phyloP scores from a whole-genome alignment of 2,888 invertebrate species.

The Ferrisia virgata region DNA sequence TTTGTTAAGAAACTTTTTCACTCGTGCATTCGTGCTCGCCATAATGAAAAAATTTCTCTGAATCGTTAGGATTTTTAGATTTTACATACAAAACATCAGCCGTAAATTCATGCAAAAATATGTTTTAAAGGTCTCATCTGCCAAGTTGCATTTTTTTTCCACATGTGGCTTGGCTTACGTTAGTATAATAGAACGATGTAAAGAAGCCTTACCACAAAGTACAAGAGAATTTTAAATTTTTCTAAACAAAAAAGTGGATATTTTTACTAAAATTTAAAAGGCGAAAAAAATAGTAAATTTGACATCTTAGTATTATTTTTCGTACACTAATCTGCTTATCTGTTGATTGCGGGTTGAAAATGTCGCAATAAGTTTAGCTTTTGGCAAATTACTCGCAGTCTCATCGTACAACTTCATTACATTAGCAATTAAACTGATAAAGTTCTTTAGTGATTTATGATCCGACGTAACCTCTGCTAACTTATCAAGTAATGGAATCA shows the following conservation, averaged over 20 bases:
- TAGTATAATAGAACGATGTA: no score
- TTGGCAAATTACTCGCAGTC: neutral
- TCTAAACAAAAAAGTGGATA: neutral
- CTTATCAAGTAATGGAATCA: slow-evolving; percentile 21
- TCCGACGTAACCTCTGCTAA: neutral
- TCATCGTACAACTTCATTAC: slow-evolving; percentile 19
- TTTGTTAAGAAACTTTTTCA: neutral
- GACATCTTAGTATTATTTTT: neutral
- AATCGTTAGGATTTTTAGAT: neutral
- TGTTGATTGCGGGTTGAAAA: neutral
- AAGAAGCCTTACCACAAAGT: no score
- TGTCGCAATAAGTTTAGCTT: neutral
- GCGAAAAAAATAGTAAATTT: neutral
- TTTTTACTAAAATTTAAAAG: neutral
- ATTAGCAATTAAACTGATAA: slow-evolving; percentile 18
- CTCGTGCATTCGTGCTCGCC: neutral
- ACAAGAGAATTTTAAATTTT: no score
- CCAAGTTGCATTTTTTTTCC: neutral
- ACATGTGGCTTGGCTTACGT: neutral
- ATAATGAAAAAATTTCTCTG: neutral
- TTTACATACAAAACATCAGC: neutral
- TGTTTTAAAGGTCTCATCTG: neutral
- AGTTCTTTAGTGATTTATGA: neutral
- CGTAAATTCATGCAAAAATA: slow-evolving; percentile 6
- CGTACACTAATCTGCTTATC: neutral